These are phyloP conservation scores for Phyto melanocephala DNA, from an alignment of 2,888 invertebrate genomes.

Conservation along the genomic window DNA sequence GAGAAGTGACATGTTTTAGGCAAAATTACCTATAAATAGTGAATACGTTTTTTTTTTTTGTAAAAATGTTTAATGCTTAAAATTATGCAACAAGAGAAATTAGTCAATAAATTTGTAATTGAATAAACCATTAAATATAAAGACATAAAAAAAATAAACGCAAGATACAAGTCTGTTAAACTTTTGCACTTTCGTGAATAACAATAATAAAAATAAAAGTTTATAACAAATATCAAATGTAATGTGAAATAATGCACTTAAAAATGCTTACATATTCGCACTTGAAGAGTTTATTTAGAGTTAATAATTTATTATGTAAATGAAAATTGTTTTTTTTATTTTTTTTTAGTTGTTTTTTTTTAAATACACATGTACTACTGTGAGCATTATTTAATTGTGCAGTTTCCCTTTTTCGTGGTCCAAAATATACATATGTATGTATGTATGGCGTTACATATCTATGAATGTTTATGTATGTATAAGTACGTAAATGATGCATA, in stretches of 20 bases:
- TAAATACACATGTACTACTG: background rate
- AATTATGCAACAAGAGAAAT: background rate
- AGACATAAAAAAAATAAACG: background rate
- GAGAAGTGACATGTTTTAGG: background rate
- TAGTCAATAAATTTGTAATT: background rate
- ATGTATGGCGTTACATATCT: background rate
- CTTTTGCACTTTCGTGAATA: too few species aligned
- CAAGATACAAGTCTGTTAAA: too few species aligned
- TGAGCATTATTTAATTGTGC: background rate
- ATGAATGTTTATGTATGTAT: background rate
- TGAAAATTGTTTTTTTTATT: background rate
- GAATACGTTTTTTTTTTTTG: conserved; percentile 5
- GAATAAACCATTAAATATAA: background rate
- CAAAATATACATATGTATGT: background rate
- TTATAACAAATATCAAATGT: background rate
- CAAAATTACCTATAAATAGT: conserved; percentile 32
- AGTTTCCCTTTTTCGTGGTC: background rate
- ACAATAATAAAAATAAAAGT: background rate
- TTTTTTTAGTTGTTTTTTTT: background rate
- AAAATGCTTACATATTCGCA: background rate
- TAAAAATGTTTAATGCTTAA: background rate
- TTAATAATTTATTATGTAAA: conserved; percentile 22
- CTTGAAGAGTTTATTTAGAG: background rate
- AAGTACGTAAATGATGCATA: too few species aligned
- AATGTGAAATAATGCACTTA: background rate